Evolutionary conservation across 2,113 vertebrate genomes (phyloP).

Genomic region (Eulacestoma nigropectus): DNA sequence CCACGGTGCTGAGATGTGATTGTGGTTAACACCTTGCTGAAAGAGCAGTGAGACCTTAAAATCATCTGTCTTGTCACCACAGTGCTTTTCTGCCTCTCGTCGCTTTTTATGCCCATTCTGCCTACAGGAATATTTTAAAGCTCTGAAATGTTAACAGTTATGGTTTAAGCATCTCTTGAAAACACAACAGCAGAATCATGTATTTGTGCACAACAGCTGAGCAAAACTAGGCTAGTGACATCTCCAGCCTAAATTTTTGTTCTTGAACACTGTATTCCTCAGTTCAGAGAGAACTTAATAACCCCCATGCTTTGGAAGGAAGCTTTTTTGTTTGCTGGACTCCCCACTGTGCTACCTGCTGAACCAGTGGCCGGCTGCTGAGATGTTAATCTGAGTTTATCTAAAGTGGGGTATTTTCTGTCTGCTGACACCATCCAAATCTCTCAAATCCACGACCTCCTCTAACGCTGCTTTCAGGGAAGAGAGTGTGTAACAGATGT

Average conservation of each 20-base stretch:
- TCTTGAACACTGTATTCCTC: neutral
- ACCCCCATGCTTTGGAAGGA: neutral
- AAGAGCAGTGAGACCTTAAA: neutral
- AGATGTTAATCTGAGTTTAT: neutral
- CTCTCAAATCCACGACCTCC: neutral
- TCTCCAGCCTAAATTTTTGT: neutral
- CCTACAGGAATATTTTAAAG: neutral
- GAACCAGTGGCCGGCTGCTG: neutral
- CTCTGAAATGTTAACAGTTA: neutral
- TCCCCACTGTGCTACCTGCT: neutral
- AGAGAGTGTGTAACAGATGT: neutral
- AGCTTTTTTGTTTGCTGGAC: neutral
- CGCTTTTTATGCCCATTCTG: neutral
- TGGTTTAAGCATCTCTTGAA: neutral
- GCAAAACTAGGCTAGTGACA: neutral
- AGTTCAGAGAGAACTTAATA: neutral
- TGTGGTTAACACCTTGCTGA: neutral
- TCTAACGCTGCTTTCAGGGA: neutral
- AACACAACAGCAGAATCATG: neutral
- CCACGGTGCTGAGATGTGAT: accelerated
- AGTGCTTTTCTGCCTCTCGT: neutral
- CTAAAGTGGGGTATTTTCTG: neutral
- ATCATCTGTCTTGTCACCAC: neutral
- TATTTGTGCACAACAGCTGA: neutral
- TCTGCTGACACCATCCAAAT: neutral